These are phyloP conservation scores for Sycophila sp. DNA, from an alignment of 1,140 invertebrate species.

Conservation along the genomic window DNA sequence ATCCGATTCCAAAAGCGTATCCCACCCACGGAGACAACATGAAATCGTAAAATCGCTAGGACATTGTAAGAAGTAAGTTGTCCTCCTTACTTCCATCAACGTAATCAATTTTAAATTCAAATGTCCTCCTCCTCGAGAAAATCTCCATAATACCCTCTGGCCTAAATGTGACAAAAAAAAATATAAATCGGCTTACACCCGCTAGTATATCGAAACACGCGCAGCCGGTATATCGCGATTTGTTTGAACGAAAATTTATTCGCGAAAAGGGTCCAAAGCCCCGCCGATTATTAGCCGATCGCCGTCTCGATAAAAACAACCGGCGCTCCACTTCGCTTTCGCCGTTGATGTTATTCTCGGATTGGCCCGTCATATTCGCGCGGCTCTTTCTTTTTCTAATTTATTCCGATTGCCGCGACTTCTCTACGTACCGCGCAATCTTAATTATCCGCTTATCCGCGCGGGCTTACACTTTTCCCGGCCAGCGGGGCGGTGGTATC, in stretches of 20 bases:
- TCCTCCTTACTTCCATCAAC: not conserved
- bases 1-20: too few species aligned
- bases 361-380: not conserved
- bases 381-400: not conserved
- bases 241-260: not conserved
- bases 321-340: not conserved
- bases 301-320: not conserved
- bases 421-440: too few species aligned
- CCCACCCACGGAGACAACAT: too few species aligned
- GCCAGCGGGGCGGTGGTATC: too few species aligned
- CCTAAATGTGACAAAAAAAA: not conserved
- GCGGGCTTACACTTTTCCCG: too few species aligned
- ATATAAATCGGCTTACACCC: not conserved
- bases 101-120: constrained; percentile 7
- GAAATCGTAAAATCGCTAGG: too few species aligned
- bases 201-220: not conserved
- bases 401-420: not conserved
- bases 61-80: too few species aligned
- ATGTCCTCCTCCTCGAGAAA: not conserved
- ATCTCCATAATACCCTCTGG: not conserved
- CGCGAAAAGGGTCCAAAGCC: not conserved
- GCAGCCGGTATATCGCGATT: not conserved
- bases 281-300: not conserved
- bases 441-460: too few species aligned
- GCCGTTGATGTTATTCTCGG: not conserved